Conservation (phyloP, 1,140 invertebrate species). For the Saccostrea cuccullata region DNA sequence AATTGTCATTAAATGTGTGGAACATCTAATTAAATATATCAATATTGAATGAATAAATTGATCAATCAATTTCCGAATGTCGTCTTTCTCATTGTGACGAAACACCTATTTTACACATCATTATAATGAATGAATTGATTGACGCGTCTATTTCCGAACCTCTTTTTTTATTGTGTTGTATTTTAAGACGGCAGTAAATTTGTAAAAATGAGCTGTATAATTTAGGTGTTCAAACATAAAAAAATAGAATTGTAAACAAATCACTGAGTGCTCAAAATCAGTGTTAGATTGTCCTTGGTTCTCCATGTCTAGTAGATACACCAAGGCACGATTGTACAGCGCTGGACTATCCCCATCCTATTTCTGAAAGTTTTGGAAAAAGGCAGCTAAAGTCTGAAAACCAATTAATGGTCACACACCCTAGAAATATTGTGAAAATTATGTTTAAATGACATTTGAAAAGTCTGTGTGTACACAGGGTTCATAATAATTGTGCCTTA, state of each 20-base stretch:
- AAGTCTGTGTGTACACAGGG: too few species aligned
- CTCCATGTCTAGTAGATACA: too few species aligned
- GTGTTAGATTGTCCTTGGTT: not conserved
- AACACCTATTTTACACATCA: too few species aligned
- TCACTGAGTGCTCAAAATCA: not conserved
- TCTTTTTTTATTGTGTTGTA: slow-evolving; percentile 10
- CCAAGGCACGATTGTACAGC: too few species aligned
- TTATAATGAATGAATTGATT: slow-evolving; percentile 19
- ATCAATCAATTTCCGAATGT: slow-evolving; percentile 7
- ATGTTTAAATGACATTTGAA: too few species aligned
- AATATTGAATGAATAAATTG: slow-evolving; percentile 20
- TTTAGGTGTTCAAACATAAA: slow-evolving; percentile 3
- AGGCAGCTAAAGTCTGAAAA: too few species aligned
- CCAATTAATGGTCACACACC: too few species aligned
- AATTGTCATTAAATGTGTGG: not conserved
- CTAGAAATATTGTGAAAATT: too few species aligned
- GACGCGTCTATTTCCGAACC: not conserved
- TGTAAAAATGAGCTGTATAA: not conserved
- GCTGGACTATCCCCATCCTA: too few species aligned
- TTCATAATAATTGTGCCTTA: too few species aligned
- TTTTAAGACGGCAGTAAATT: not conserved
- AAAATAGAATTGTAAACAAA: slow-evolving; percentile 12
- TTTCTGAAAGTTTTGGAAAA: too few species aligned
- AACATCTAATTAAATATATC: slow-evolving; percentile 26
- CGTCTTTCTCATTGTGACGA: slow-evolving; percentile 15